A percentile compares a stretch with the other conserved stretches of the same genome.
phyloP scores from a whole-genome alignment of 2,797 vertebrate genomes.

The Poecilia wingei region DNA sequence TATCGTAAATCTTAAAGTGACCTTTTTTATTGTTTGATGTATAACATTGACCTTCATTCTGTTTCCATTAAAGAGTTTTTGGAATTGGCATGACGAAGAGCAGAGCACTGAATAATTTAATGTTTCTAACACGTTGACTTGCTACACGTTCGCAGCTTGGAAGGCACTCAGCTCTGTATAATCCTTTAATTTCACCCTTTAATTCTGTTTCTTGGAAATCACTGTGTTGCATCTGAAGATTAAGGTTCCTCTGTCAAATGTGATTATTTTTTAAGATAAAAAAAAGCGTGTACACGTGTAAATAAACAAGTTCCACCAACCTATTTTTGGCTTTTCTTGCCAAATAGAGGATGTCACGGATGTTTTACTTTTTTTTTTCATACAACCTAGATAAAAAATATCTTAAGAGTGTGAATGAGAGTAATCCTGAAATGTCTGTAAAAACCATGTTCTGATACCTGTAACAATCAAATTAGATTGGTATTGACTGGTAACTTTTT shows the following conservation, averaged over 20 bases:
- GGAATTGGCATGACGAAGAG: background rate
- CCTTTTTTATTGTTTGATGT: background rate
- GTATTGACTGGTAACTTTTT: too few relatives aligned
- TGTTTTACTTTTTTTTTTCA: background rate
- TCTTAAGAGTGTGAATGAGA: too few relatives aligned
- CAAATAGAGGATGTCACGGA: slow-evolving; percentile 25
- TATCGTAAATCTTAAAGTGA: background rate
- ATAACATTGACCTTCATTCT: background rate
- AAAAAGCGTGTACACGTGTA: background rate
- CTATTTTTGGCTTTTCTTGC: background rate
- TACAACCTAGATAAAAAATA: too few relatives aligned
- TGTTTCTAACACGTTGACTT: slow-evolving; percentile 3
- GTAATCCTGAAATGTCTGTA: too few relatives aligned
- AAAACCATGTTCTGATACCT: too few relatives aligned
- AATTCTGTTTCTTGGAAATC: slow-evolving; percentile 33
- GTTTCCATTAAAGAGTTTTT: background rate
- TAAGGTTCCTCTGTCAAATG: slow-evolving; percentile 46
- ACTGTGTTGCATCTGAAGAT: slow-evolving; percentile 41
- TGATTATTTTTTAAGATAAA: slow-evolving; percentile 43
- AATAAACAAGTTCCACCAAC: slow-evolving; percentile 14
- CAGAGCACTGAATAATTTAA: background rate
- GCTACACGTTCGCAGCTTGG: slow-evolving; percentile 14
- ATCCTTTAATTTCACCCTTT: slow-evolving; percentile 38
- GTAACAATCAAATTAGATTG: too few relatives aligned
- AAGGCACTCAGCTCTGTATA: slow-evolving; percentile 25